Conservation (phyloP, 1,140 invertebrate genomes). For the Metopolophium dirhodum region DNA sequence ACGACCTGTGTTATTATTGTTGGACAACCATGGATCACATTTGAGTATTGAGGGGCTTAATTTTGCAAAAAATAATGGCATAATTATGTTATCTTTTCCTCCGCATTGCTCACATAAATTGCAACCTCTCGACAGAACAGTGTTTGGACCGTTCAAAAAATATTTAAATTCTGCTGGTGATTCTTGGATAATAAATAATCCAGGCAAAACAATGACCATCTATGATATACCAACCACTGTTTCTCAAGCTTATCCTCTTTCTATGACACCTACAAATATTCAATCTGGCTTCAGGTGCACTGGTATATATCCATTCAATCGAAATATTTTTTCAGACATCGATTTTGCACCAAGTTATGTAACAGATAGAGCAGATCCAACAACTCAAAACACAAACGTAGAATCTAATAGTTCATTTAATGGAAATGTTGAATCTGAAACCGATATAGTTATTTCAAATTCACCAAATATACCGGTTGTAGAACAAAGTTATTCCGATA, state of each 20-base stretch:
- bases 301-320: conserved; percentile 63
- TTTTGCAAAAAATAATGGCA: conserved; percentile 61
- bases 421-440: conserved; percentile 30
- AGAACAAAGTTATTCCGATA: background rate
- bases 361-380: conserved; percentile 60
- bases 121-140: conserved; percentile 62
- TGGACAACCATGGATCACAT: conserved; percentile 61
- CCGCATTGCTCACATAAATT: conserved; percentile 62
- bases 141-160: conserved; percentile 58
- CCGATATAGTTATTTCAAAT: background rate
- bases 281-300: conserved; percentile 60
- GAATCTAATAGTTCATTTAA: conserved; percentile 14
- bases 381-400: background rate
- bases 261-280: conserved; percentile 60
- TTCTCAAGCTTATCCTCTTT: conserved; percentile 59
- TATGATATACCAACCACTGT: conserved; percentile 61
- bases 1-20: conserved; percentile 28
- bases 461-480: background rate
- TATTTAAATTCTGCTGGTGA: conserved; percentile 58
- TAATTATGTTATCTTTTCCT: conserved; percentile 63
- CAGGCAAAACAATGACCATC: conserved; percentile 61
- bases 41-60: conserved; percentile 59
- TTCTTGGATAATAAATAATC: conserved; percentile 61
- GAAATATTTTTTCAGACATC: conserved; percentile 62
- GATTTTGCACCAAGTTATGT: conserved; percentile 62